Evolutionary conservation across 2,113 vertebrate species (phyloP).

Genomic region (Halichoerus grypus): DNA sequence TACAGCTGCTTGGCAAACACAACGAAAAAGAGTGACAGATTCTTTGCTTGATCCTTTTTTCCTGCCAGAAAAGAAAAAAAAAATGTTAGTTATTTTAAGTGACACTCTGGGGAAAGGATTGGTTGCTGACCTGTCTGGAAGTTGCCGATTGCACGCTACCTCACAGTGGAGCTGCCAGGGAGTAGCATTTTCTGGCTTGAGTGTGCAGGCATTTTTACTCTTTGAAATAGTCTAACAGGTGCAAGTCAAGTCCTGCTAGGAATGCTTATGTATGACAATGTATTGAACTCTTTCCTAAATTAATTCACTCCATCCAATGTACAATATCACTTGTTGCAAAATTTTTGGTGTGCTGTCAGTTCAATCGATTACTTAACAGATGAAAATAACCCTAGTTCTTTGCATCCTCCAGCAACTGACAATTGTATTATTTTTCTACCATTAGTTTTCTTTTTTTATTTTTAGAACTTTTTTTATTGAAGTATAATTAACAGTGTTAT

Average conservation of each 20-base stretch:
- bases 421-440: slow-evolving; percentile 37
- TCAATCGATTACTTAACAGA: slow-evolving; percentile 32
- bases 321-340: slow-evolving; percentile 12
- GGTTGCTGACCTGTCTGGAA: background rate
- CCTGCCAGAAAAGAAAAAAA: slow-evolving; percentile 1
- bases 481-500: too few relatives aligned
- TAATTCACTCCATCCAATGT: slow-evolving; percentile 54
- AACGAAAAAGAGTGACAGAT: slow-evolving; percentile 24
- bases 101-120: background rate
- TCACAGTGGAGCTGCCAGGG: slow-evolving; percentile 40
- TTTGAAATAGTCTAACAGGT: slow-evolving; percentile 74
- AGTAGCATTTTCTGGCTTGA: background rate
- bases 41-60: slow-evolving; percentile 1
- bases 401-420: background rate
- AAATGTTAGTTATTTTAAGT: slow-evolving; percentile 69
- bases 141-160: background rate
- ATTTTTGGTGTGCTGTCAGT: slow-evolving; percentile 23
- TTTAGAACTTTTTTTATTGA: too few relatives aligned
- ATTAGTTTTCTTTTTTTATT: background rate
- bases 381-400: slow-evolving; percentile 25
- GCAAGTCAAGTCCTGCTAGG: slow-evolving; percentile 2
- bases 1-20: slow-evolving; percentile 81
- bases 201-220: background rate
- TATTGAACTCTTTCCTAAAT: slow-evolving; percentile 57
- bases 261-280: background rate